phyloP scores from a whole-genome alignment of 2,888 invertebrate species.

The Drosophila tripunctata region DNA sequence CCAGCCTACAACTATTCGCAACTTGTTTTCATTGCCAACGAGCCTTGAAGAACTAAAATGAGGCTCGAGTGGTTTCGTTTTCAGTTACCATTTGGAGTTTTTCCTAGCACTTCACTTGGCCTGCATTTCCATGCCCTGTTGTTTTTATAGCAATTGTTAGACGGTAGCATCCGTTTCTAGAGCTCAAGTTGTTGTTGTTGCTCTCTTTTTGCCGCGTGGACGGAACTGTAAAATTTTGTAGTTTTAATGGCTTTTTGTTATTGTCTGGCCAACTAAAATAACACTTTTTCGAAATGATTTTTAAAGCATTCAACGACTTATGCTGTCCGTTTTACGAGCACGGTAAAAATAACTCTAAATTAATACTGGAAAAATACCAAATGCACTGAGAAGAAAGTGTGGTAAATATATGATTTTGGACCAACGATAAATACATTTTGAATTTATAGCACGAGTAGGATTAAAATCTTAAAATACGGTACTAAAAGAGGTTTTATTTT shows the following conservation, averaged over 20 bases:
- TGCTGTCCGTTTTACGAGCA: constrained; percentile 49
- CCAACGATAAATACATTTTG: no score
- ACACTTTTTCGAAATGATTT: constrained; percentile 67
- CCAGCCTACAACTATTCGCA: constrained; percentile 48
- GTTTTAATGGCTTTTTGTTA: constrained; percentile 58
- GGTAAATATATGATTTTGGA: no score
- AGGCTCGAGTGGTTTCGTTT: constrained; percentile 29
- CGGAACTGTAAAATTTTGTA: constrained; percentile 64
- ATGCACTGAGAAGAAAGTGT: no score
- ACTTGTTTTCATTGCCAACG: constrained; percentile 51
- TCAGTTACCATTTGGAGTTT: constrained; percentile 1
- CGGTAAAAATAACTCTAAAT: constrained; percentile 55
- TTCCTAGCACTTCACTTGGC: constrained; percentile 58
- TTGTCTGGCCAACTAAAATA: constrained; percentile 62
- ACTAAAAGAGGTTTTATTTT: no score
- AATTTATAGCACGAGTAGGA: no score
- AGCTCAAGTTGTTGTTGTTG: no score
- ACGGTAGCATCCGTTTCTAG: constrained; percentile 37
- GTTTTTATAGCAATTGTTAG: constrained; percentile 52
- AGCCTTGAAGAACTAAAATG: constrained; percentile 24
- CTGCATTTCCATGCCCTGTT: constrained; percentile 19
- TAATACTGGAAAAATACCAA: constrained; percentile 28
- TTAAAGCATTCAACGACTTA: constrained; percentile 49
- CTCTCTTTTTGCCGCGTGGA: constrained; percentile 42
- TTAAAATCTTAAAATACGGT: no score